Evolutionary conservation across 2,888 invertebrate species (phyloP).

Genomic region (Seira musarum): DNA sequence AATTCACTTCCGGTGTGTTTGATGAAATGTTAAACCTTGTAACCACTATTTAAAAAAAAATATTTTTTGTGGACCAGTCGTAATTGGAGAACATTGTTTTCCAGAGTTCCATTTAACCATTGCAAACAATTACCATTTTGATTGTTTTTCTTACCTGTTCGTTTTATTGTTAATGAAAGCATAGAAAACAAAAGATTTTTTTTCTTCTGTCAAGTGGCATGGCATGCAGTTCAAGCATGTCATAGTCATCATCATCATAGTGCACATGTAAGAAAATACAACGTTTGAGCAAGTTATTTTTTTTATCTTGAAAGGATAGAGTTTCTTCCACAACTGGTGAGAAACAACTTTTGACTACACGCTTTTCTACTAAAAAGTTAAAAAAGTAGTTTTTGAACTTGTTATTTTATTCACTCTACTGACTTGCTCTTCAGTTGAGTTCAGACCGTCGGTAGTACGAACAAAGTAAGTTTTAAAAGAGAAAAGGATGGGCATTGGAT

Average conservation of each 20-base stretch:
- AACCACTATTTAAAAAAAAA: too few species aligned
- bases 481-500: too few species aligned
- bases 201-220: conserved; percentile 2
- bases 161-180: conserved; percentile 37
- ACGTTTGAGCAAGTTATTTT: conserved; percentile 42
- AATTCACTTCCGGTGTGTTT: too few species aligned
- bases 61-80: too few species aligned
- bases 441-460: too few species aligned
- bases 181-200: neutral
- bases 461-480: too few species aligned
- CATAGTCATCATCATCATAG: conserved; percentile 6
- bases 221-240: conserved; percentile 2
- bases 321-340: conserved; percentile 41
- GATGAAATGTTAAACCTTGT: too few species aligned
- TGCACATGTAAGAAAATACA: too few species aligned
- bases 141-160: too few species aligned
- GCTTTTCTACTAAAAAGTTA: conserved; percentile 37
- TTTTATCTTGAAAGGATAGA: conserved; percentile 30
- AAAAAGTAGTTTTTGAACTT: neutral
- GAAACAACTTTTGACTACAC: conserved; percentile 46
- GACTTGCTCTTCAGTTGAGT: neutral
- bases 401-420: neutral
- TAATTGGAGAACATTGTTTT: too few species aligned
- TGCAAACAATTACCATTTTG: too few species aligned
- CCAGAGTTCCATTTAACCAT: too few species aligned